Conservation (phyloP, 2,113 vertebrate species). For the Oryzias woworae region DNA sequence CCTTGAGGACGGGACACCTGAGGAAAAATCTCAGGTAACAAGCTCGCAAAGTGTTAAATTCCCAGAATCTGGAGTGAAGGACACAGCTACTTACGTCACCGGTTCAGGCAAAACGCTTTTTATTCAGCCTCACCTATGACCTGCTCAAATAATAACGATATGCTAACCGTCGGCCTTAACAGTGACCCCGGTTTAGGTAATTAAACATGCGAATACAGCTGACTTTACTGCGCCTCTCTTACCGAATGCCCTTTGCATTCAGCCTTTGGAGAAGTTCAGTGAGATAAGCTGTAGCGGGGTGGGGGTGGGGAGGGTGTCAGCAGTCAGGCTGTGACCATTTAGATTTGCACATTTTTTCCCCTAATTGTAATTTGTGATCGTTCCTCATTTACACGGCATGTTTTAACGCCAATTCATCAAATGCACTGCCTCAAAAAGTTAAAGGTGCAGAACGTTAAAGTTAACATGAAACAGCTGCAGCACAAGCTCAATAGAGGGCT, state of each 20-base stretch:
- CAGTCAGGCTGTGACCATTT: not conserved
- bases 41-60: not conserved
- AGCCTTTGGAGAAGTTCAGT: not conserved
- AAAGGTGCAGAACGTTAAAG: constrained; percentile 7
- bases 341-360: not conserved
- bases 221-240: not conserved
- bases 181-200: not conserved
- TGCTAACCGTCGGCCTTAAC: not conserved
- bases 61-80: not conserved
- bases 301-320: not conserved
- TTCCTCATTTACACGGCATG: not conserved
- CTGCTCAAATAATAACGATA: not conserved
- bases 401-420: constrained; percentile 6
- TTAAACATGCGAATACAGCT: not conserved
- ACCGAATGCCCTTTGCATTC: not conserved
- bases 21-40: constrained; percentile 12
- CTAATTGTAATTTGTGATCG: not conserved
- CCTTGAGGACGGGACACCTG: constrained; percentile 2
- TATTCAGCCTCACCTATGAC: not conserved
- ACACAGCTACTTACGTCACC: not conserved
- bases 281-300: not conserved
- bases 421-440: constrained; percentile 8
- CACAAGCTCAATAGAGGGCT: constrained; percentile 14
- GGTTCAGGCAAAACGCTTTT: not conserved
- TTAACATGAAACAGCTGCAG: constrained; percentile 19